phyloP scores from a whole-genome alignment of 2,797 vertebrate genomes.

The Cynodonichthys magdalenae region DNA sequence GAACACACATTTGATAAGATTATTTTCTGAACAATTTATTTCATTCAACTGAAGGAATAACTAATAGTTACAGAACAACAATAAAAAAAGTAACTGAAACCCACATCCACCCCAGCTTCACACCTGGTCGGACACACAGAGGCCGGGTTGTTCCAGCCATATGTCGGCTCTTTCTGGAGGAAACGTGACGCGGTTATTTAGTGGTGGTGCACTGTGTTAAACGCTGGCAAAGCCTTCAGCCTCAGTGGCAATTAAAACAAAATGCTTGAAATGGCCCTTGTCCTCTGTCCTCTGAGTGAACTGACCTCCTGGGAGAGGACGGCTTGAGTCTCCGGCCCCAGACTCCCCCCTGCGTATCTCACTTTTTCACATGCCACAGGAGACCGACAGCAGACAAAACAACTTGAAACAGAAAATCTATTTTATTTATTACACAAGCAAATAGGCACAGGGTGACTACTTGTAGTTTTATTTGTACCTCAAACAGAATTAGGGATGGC shows the following conservation, averaged over 20 bases:
- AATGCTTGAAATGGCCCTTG: slow-evolving; percentile 67
- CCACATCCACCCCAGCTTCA: slow-evolving; percentile 45
- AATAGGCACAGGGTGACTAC: slow-evolving; percentile 25
- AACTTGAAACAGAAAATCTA: slow-evolving; percentile 42
- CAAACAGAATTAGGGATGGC: slow-evolving; percentile 15
- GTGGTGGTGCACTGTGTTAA: slow-evolving; percentile 32
- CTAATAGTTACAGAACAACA: background rate
- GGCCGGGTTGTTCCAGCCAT: slow-evolving; percentile 58
- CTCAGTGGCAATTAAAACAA: slow-evolving; percentile 58
- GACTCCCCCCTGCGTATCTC: slow-evolving; percentile 65
- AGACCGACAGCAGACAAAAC: slow-evolving; percentile 42
- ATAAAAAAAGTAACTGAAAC: slow-evolving; percentile 12
- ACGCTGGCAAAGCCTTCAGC: slow-evolving; percentile 30
- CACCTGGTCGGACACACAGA: slow-evolving; percentile 52
- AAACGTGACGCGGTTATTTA: slow-evolving; percentile 59
- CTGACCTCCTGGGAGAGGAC: slow-evolving; percentile 64
- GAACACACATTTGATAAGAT: background rate
- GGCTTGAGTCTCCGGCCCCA: slow-evolving; percentile 33
- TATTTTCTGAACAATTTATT: background rate
- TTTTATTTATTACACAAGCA: slow-evolving; percentile 27
- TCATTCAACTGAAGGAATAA: background rate
- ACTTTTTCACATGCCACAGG: slow-evolving; percentile 62
- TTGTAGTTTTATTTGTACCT: slow-evolving; percentile 27
- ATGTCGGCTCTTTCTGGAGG: slow-evolving; percentile 43
- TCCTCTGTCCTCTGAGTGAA: slow-evolving; percentile 73